These are phyloP conservation scores for Drosophila serrata DNA, from an alignment of 1,140 invertebrate species.

Conservation along the genomic window DNA sequence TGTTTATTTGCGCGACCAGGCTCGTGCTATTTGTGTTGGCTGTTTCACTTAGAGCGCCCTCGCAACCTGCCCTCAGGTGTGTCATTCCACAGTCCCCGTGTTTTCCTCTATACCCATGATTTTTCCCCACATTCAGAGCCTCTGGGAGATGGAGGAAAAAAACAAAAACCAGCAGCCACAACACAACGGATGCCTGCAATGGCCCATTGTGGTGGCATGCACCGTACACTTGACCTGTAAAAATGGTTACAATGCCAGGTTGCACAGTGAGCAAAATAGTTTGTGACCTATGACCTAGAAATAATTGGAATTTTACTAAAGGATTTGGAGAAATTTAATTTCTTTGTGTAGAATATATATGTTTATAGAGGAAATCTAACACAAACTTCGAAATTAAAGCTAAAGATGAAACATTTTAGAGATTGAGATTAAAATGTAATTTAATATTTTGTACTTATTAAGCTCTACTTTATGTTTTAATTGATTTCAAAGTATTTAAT, in stretches of 20 bases:
- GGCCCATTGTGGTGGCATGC: slow-evolving; percentile 70
- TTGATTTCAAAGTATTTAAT: neutral
- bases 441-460: neutral
- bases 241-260: slow-evolving; percentile 55
- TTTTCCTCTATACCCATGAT: neutral
- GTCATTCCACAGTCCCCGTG: slow-evolving; percentile 1
- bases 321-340: neutral
- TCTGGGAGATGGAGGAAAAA: neutral
- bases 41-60: slow-evolving; percentile 74
- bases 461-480: neutral
- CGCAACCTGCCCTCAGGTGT: slow-evolving; percentile 63
- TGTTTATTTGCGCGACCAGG: slow-evolving; percentile 54
- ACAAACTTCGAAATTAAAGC: neutral
- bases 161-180: slow-evolving; percentile 19
- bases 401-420: neutral
- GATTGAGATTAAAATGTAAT: neutral
- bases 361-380: no score
- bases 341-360: neutral
- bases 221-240: slow-evolving; percentile 71
- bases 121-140: slow-evolving; percentile 1
- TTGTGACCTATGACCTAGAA: neutral
- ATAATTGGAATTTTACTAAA: neutral
- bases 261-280: slow-evolving; percentile 2
- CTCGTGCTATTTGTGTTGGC: slow-evolving; percentile 73
- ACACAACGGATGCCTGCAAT: slow-evolving; percentile 23